Base-by-base conservation (phyloP, 2,888 invertebrate species). In the Lasioglossum morio region DNA sequence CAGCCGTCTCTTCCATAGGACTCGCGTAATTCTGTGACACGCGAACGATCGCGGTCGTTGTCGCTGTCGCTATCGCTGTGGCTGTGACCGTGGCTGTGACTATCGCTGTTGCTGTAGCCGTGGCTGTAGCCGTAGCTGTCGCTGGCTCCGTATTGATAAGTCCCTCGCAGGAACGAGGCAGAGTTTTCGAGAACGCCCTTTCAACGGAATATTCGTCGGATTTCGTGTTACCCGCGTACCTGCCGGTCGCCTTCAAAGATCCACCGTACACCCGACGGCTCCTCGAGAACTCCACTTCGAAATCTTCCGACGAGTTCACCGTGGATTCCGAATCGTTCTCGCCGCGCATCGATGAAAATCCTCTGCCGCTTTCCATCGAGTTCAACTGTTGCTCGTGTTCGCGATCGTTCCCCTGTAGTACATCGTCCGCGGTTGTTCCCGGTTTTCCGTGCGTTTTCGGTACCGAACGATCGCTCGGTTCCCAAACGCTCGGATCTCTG, bases 211-310 rank as follows among this genome's bases (percentile, higher is more conserved):
- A 82, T 27, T 85, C 83, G 16, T 89, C 85, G 77, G 74, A 70
- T 37, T 79, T 82, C 4, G 63, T 72, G 57, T 88, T 85, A 23
- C 85, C 87, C 23, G 84, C 77, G 73, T 87, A 89, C 69, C 57
- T 89, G 57, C 88, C 91, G 40, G 90, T 87, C 14, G 91, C 88
- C 73, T 91, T 93, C 8, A 94, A 66, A 0, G 93, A 93, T n/a
- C 93, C 94, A 10, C 92, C 90, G 60, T 92, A 90, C 23, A 86
- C 72, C 10, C 85, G 88, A 27, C 89, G 89, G 27, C 74, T 74
- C 37, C 77, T 89, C 27, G 66, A 16, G 8, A 73, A 81, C 10
- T 84, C 88, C 30, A 72, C 27, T 10, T 74, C 70, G 34, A 77
- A 48, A 30, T 80, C 77, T 5, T 87, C 83, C 60, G 74, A 72